Evolutionary conservation across 2,797 vertebrate genomes (phyloP), one percentile per base, ranked within the genome.

Genomic region (Coregonus suidteri): DNA sequence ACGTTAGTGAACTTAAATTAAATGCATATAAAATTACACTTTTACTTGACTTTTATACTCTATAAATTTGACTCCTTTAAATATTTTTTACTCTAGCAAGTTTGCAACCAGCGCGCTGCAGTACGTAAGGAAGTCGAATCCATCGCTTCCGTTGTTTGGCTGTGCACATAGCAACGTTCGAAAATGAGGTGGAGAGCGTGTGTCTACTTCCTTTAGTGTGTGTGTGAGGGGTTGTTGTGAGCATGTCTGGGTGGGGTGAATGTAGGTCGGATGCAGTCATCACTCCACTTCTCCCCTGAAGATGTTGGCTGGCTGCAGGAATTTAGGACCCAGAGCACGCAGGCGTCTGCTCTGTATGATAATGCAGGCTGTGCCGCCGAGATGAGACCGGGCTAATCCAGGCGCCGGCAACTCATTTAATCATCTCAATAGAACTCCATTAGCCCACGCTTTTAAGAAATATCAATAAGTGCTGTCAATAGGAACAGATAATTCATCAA

Each of bases 401-500:
- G 80, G 89, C 88, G 83, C 89, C 85, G 83, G 90, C 91, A 87
- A 80, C 86, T 92, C 91, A 91, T 93, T 93, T 93, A 93, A 93
- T 93, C 90, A 91, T 93, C 91, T 93, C 88, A 91, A 90, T 91
- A 91, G 87, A 91, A 90, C 86, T 90, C 90, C 88, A 93, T 93
- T 93, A 92, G 90, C 86, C 87, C 79, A 73, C 79, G 77, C 90
- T 92, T 93, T 92, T 91, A 93, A 93, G 87, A 93, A 92, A 93
- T 93, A 92, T 93, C 92, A 93, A 91, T 92, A 93, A 92, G 87
- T 87, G 90, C 87, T 85, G 90, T 93, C 92, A 93, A 92, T 93
- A 92, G 91, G 88, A 91, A 88, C 87, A 88, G 86, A 93, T 91
- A 87, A 94, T 93, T 93, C 84, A 90, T 90, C 91, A 94, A 94